These are phyloP conservation scores for Cylloceria caligata DNA, from an alignment of 2,888 invertebrate genomes.

Conservation along the genomic window DNA sequence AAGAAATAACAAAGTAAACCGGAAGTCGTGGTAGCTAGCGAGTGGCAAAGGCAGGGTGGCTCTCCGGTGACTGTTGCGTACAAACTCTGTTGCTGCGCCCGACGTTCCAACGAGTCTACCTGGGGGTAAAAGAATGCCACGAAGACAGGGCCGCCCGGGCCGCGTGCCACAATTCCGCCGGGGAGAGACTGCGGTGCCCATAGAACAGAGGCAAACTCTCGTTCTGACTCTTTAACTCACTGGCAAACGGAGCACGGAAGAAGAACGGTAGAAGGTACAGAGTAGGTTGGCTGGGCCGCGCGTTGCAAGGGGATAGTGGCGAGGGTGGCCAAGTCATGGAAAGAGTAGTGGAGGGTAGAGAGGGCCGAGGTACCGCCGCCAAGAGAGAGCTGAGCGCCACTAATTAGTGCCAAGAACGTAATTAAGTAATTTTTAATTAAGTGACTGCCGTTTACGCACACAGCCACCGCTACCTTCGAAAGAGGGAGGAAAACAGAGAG, in stretches of 20 bases:
- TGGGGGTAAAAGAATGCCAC: slow-evolving; percentile 67
- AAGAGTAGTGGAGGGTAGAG: slow-evolving; percentile 61
- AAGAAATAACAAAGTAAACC: slow-evolving; percentile 12
- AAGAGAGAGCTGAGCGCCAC: slow-evolving; percentile 84
- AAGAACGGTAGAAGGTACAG: slow-evolving; percentile 49
- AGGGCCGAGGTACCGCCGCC: slow-evolving; percentile 72
- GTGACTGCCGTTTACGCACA: slow-evolving; percentile 85
- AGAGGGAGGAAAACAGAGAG: slow-evolving; percentile 64
- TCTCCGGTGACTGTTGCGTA: slow-evolving; percentile 34
- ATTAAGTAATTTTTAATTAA: slow-evolving; percentile 89
- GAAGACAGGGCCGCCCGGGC: slow-evolving; percentile 64
- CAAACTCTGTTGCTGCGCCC: slow-evolving; percentile 28
- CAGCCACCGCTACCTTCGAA: slow-evolving; percentile 75
- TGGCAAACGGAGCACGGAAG: slow-evolving; percentile 54
- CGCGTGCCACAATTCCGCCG: slow-evolving; percentile 32
- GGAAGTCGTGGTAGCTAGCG: slow-evolving; percentile 38
- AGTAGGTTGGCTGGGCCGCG: slow-evolving; percentile 57
- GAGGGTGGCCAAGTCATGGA: slow-evolving; percentile 64
- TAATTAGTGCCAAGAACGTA: slow-evolving; percentile 89
- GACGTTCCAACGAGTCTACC: slow-evolving; percentile 51
- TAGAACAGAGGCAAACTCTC: slow-evolving; percentile 47
- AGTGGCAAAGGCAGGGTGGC: slow-evolving; percentile 21
- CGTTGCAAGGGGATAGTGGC: slow-evolving; percentile 57
- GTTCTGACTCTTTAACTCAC: slow-evolving; percentile 59
- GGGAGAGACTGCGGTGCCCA: slow-evolving; percentile 43